A percentile compares a stretch with the other conserved stretches of the same genome.
These are phyloP conservation scores for Copsychus sechellarum DNA, from an alignment of 2,113 vertebrate genomes.

Conservation along the genomic window DNA sequence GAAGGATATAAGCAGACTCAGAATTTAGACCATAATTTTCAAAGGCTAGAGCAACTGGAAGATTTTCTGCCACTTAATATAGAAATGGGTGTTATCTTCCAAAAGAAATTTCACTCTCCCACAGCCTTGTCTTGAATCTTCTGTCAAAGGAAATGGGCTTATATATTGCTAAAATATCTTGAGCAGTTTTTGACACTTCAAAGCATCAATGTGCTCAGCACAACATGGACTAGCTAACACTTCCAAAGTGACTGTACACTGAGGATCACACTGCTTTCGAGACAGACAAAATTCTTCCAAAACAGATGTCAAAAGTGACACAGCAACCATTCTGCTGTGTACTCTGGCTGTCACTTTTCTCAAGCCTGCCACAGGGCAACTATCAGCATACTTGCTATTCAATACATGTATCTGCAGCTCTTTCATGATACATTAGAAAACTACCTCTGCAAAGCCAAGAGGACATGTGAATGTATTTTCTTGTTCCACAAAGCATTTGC, in stretches of 20 bases:
- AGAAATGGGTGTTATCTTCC: conserved; percentile 48
- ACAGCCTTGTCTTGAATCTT: neutral
- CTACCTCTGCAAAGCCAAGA: neutral
- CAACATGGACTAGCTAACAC: neutral
- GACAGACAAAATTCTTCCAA: neutral
- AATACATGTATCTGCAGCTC: neutral
- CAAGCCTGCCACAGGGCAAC: neutral
- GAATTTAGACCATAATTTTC: conserved; percentile 20
- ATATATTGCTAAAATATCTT: conserved; percentile 13
- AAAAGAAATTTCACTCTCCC: conserved; percentile 31
- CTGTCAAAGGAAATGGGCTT: neutral
- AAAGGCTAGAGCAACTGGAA: conserved; percentile 13
- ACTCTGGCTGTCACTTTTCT: neutral
- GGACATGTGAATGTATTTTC: neutral
- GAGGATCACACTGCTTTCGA: neutral
- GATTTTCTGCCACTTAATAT: conserved; percentile 5
- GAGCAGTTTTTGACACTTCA: conserved; percentile 12
- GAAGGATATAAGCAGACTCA: neutral
- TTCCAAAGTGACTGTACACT: neutral
- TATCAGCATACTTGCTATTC: neutral
- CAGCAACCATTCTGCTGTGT: neutral
- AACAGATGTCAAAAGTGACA: conserved; percentile 30
- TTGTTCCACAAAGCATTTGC: neutral
- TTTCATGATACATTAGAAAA: neutral
- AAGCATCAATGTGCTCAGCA: neutral